phyloP scores from a whole-genome alignment of 2,888 invertebrate genomes.

The Magallana nippona region DNA sequence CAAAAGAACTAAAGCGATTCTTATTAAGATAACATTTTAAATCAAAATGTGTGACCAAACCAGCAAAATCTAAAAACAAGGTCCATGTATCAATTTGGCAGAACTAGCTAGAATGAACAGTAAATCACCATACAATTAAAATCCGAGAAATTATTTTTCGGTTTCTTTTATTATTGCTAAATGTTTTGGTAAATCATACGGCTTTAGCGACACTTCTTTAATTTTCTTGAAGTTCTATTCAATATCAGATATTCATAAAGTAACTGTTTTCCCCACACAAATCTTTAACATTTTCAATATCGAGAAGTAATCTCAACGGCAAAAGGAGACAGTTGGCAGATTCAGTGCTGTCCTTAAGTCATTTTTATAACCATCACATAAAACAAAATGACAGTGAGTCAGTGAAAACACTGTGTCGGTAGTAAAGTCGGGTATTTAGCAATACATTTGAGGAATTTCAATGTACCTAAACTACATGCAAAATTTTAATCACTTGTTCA shows the following conservation, averaged over 20 bases:
- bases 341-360: neutral
- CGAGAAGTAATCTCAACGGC: neutral
- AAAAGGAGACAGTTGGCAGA: neutral
- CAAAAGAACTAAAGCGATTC: neutral
- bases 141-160: neutral
- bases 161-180: neutral
- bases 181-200: slow-evolving; percentile 5
- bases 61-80: neutral
- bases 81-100: neutral
- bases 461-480: no score
- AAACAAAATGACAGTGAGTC: neutral
- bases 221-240: neutral
- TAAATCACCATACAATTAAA: neutral
- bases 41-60: neutral
- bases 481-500: no score
- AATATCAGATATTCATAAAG: slow-evolving; percentile 5
- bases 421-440: no score
- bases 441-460: no score
- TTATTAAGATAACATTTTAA: slow-evolving; percentile 20
- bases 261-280: neutral
- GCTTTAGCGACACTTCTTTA: neutral
- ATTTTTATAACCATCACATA: neutral
- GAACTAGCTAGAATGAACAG: neutral
- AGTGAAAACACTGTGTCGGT: no score
- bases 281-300: slow-evolving; percentile 2